Percentiles rank a stretch among this genome's conserved stretches.
phyloP scores from a whole-genome alignment of 2,113 vertebrate genomes.

The Serinus canaria region DNA sequence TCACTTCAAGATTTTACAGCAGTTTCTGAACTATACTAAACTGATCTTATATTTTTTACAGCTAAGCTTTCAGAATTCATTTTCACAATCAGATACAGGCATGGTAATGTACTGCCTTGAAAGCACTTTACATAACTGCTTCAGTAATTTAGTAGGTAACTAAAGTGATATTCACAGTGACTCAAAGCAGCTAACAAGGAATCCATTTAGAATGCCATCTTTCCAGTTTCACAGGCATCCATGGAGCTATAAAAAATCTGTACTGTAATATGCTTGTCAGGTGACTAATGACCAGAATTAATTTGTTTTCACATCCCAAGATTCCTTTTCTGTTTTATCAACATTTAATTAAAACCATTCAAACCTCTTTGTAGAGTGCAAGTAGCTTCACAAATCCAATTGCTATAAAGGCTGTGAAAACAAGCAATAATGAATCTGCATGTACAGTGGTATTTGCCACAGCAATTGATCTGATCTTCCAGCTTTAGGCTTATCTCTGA shows the following conservation, averaged over 20 bases:
- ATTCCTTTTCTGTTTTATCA: slow-evolving; percentile 66
- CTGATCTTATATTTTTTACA: background rate
- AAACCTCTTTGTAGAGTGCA: slow-evolving; percentile 8
- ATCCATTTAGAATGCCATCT: slow-evolving; percentile 36
- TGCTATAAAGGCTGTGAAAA: background rate
- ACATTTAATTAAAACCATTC: slow-evolving; percentile 61
- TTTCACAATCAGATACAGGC: background rate
- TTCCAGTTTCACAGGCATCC: slow-evolving; percentile 48
- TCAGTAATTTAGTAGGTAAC: slow-evolving; percentile 38
- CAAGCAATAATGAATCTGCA: background rate
- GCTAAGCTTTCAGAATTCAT: background rate
- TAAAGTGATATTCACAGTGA: slow-evolving; percentile 22
- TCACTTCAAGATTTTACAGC: background rate
- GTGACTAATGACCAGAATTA: slow-evolving; percentile 54
- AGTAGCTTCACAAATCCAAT: slow-evolving; percentile 16
- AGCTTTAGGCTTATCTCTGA: slow-evolving; percentile 5
- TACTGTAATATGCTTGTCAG: slow-evolving; percentile 51
- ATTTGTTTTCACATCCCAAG: slow-evolving; percentile 52
- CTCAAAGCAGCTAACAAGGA: slow-evolving; percentile 40
- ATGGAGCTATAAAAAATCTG: slow-evolving; percentile 44
- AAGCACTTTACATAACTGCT: slow-evolving; percentile 13
- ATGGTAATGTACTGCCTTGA: background rate
- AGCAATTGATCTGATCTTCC: background rate
- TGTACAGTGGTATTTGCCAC: background rate
- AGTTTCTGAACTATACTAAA: background rate